Base-by-base conservation (phyloP, 1,140 invertebrate genomes). In the Cydia splendana region DNA sequence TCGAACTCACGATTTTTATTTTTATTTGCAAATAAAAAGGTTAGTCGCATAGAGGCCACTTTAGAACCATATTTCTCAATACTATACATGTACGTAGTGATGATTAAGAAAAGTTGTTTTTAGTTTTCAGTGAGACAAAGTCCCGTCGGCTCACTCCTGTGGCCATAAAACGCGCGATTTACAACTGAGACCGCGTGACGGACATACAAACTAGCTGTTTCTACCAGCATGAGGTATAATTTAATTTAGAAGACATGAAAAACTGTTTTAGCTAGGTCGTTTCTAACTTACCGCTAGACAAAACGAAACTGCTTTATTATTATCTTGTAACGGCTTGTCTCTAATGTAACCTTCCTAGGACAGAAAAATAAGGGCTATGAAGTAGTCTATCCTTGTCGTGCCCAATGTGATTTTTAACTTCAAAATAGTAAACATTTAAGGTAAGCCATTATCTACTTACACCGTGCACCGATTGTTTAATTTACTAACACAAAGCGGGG, bases 151-250 rank as follows among this genome's bases (percentile, higher is more conserved):
- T 62, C 57, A 10, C 20, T 62, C 20, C 0, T 24, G 57, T 9
- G 20, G 57, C 57, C 57, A 62, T 62, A 62, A 62, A 62, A 24
- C 3, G 57, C 20, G 57, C 57, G 57, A 62, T 24, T 62, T 62
- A 62, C 57, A 18, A 2, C 57, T n/a, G 57, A 12, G 10, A 24
- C 57, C 15, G 9, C 57, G 57, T 62, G 57, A 62, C 57, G 57
- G 20, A 62, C 57, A 62, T 62, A 62, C 57, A 1, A 24, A 62
- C 57, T n/a, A 24, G 57, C 20, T 62, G 57, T 24, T 57, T 24
- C 57, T 24, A n/a, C 18, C 20, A 9, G 18, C 57, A 18, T 62
- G 9, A 24, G 57, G 20, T 24, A 12, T 20, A 24, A 62, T 62
- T 62, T 24, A 20, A 62, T 62, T 62, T 62, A 62, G 57, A 62